Conservation (phyloP, 2,797 vertebrate genomes). For the Hippopotamyrus pictus region DNA sequence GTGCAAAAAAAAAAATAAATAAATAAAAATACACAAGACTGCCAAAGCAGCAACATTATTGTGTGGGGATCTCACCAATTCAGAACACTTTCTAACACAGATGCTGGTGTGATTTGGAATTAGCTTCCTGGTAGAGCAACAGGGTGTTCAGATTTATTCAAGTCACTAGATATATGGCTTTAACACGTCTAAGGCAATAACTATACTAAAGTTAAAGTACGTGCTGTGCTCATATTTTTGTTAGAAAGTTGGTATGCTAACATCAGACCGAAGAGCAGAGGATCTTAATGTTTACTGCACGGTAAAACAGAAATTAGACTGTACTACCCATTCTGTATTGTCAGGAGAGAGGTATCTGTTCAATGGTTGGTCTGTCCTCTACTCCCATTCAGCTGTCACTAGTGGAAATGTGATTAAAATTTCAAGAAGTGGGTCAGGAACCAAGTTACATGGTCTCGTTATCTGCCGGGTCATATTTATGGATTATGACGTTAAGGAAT, state of each 20-base stretch:
- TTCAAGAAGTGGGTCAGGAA: neutral
- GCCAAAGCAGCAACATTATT: neutral
- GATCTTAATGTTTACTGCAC: neutral
- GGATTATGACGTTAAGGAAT: constrained; percentile 16
- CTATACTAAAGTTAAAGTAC: neutral
- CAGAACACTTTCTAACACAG: neutral
- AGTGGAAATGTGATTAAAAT: constrained; percentile 9
- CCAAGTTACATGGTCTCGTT: neutral
- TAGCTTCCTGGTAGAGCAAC: neutral
- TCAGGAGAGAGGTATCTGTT: neutral
- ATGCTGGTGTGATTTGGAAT: neutral
- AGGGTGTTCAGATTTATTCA: neutral
- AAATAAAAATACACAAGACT: neutral
- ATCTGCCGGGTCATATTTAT: neutral
- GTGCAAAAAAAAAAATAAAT: neutral
- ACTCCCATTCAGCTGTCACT: neutral
- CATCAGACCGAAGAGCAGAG: neutral
- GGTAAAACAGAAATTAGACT: neutral
- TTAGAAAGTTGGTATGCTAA: neutral
- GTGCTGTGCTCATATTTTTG: neutral
- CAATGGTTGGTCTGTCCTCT: neutral
- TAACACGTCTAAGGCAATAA: neutral
- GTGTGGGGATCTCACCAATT: neutral
- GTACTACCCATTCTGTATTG: neutral
- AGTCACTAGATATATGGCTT: neutral